Conservation (phyloP, 2,113 vertebrate genomes). For the Gavialis gangeticus region DNA sequence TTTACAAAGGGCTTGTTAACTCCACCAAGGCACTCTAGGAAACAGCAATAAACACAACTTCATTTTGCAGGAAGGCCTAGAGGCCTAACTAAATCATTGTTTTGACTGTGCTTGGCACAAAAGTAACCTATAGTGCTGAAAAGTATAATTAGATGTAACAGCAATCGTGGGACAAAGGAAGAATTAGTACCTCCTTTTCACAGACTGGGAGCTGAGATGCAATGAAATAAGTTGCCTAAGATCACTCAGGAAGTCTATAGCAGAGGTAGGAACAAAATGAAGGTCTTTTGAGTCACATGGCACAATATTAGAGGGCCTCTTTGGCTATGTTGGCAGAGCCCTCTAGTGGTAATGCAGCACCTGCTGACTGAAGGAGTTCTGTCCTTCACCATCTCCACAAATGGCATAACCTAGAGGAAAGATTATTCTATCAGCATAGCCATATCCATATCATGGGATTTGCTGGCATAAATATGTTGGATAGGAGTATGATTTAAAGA, state of each 20-base stretch:
- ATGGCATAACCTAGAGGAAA: constrained; percentile 52
- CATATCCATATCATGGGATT: constrained; percentile 48
- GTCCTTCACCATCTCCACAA: constrained; percentile 45
- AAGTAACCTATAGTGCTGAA: not conserved
- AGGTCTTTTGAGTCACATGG: constrained; percentile 1
- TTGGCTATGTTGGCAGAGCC: no score
- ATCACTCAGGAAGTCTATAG: not conserved
- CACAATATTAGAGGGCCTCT: not conserved
- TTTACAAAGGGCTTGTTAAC: not conserved
- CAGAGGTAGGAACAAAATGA: not conserved
- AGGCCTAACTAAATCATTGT: not conserved
- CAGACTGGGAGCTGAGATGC: not conserved
- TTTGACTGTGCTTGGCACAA: not conserved
- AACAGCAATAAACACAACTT: not conserved
- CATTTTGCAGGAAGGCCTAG: not conserved
- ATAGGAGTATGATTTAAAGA: not conserved
- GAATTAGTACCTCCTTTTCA: not conserved
- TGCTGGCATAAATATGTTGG: constrained; percentile 41
- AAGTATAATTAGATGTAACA: not conserved
- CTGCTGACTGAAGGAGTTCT: not conserved
- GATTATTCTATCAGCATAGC: not conserved
- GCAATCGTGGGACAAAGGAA: not conserved
- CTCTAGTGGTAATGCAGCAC: not conserved
- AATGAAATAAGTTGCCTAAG: not conserved
- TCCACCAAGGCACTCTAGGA: not conserved